Conservation (phyloP, 2,888 invertebrate genomes). For the Elysia crispata region DNA sequence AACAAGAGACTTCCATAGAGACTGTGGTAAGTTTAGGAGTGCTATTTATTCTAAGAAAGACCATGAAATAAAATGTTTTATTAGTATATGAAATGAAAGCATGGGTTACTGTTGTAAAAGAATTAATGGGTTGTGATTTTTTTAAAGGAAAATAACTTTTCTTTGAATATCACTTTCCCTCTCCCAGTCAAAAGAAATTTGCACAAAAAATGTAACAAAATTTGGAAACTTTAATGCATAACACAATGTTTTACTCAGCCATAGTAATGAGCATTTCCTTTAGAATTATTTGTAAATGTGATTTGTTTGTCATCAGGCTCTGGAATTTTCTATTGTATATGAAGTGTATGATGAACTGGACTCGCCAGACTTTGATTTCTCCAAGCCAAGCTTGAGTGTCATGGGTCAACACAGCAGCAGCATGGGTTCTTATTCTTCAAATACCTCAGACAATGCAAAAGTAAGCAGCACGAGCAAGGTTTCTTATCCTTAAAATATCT, state of each 20-base stretch:
- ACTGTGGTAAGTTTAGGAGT: slow-evolving; percentile 67
- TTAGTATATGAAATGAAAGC: too few species aligned
- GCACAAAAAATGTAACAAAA: too few species aligned
- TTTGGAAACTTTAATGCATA: too few species aligned
- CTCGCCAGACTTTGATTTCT: slow-evolving; percentile 84
- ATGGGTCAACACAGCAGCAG: slow-evolving; percentile 75
- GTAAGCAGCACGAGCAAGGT: slow-evolving; percentile 51
- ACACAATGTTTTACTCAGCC: too few species aligned
- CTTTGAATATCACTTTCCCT: too few species aligned
- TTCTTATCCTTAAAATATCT: not conserved
- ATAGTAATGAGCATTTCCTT: too few species aligned
- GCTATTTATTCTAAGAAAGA: not conserved
- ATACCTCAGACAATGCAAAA: slow-evolving; percentile 75
- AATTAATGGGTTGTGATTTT: too few species aligned
- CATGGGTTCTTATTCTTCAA: slow-evolving; percentile 77
- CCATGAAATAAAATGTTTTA: too few species aligned
- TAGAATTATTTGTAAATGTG: too few species aligned
- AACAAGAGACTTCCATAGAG: slow-evolving; percentile 86
- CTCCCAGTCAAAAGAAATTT: too few species aligned
- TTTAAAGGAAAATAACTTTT: too few species aligned
- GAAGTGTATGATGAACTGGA: slow-evolving; percentile 85
- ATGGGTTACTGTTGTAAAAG: too few species aligned
- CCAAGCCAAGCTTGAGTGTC: slow-evolving; percentile 79
- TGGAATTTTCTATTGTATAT: slow-evolving; percentile 92
- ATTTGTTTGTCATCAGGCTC: slow-evolving; percentile 80